Evolutionary conservation across 2,888 invertebrate species (phyloP), one percentile per base, ranked within the genome.

Genomic region (Charanyca ferruginea): DNA sequence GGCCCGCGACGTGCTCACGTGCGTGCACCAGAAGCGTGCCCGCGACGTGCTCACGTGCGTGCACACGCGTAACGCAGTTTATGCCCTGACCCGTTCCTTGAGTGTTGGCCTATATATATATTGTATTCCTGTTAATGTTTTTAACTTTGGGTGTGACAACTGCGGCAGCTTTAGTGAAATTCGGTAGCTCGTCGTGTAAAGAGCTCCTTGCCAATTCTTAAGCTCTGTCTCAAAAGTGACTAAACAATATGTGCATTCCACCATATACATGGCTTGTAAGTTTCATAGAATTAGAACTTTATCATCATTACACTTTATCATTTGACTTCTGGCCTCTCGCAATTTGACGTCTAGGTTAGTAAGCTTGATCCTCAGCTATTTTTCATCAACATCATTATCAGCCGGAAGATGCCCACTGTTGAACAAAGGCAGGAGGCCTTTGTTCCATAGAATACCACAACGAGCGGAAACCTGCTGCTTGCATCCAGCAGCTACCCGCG

Each of bases 181-280:
- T 49, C 5, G n/a, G 35, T 49, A 66, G 35, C 16, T 35, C 18
- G 2, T 9, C 3, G 49, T 11, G 42, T 9, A 0, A 16, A 16
- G 7, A 49, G 18, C 42, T 44, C 9, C 8, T n/a, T 2, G 18
- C 3, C 18, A n/a, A 8, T 42, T 42, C 9, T 8, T 8, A n/a
- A 18, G 5, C 8, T 11, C 11, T 11, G 11, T 16, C 23, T 66
- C 1, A 66, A 54, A n/a, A 44, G 20, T 44, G 48, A 25, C 3
- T 1, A 4, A 11, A 11, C 0, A 32, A 25, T 25, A 66, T 66
- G 35, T 66, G 66, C 20, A 8, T 66, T 58, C 20, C 20, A 0
- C n/a, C 16, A 11, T 22, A 25, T 65, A 20, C 2, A 4, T 57
- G 25, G 16, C 35, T 49, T 49, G 48, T 66, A 66, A 66, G 66